Evolutionary conservation across 23 tunicate genomes (phyloP), one percentile per base, ranked within the genome.

Genomic region (Trididemnum miniatum): DNA sequence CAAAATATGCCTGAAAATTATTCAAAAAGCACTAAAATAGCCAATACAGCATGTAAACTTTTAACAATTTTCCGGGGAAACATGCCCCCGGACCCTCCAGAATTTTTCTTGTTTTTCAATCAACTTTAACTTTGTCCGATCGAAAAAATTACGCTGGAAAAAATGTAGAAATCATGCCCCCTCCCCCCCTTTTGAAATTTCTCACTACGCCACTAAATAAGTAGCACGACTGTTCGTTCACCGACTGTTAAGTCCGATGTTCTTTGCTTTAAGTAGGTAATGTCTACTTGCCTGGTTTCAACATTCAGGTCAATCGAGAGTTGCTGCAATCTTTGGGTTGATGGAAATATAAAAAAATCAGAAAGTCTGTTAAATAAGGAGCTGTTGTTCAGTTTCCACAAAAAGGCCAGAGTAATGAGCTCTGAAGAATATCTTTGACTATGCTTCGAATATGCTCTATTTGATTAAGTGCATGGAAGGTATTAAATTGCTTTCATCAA

Each of bases 381-480:
- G 31, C 37, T 69, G 38, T 37, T 69, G 69, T 22, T 62, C 5
- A 69, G 75, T 31, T 69, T 69, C 75, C 75, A 69, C n/a, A 69
- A 69, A 69, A 69, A 69, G 20, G 75, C 29, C 20, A 69, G 12
- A 31, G 75, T 69, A 4, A 69, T 69, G 9, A 69, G 3, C 31
- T 69, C 75, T 32, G 75, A 12, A 31, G 38, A 69, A 69, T 69
- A 69, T 32, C 75, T 69, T n/a, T n/a, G n/a, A n/a, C n/a, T n/a
- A n/a, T n/a, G n/a, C n/a, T n/a, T 69, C 37, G 29, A 27, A 35
- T 7, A 44, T 44, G 15, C 9, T 44, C 9, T 7, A 44, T 7
- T 15, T 44, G 54, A 44, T 5, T 9, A 7, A 15, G 31, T 9
- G 26, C n/a, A 69, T 69, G 38, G 2, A 32, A 69, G 20, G 31